Evolutionary conservation across 2,797 vertebrate genomes (phyloP).

Genomic region (Sebastes taczanowskii): DNA sequence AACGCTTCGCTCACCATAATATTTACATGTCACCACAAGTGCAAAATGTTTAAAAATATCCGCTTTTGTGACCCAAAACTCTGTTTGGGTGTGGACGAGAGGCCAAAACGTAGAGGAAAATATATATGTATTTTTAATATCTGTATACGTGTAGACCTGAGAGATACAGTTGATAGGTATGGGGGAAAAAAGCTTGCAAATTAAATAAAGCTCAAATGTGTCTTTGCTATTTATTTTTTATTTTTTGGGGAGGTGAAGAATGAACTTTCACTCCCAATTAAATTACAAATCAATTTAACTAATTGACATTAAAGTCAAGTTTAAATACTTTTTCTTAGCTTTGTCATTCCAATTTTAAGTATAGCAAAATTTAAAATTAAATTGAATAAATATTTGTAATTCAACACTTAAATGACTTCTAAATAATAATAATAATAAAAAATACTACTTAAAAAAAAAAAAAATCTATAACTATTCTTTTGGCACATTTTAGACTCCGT

Average conservation of each 20-base stretch:
- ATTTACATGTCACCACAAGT: too few species aligned
- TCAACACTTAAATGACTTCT: background rate
- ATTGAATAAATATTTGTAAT: background rate
- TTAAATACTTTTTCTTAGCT: too few species aligned
- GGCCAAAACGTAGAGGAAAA: too few species aligned
- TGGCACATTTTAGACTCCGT: constrained; percentile 1
- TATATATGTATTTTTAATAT: too few species aligned
- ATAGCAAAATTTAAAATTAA: background rate
- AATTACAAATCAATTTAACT: background rate
- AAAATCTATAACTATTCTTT: background rate
- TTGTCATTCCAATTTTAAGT: background rate
- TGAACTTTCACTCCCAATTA: background rate
- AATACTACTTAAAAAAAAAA: too few species aligned
- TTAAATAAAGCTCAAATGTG: background rate
- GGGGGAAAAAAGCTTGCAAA: background rate
- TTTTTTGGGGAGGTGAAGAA: background rate
- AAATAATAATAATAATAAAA: too few species aligned
- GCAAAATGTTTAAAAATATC: too few species aligned
- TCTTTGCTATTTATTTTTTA: background rate
- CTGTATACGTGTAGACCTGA: too few species aligned
- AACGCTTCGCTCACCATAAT: too few species aligned
- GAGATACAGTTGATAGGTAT: background rate
- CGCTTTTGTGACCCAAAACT: too few species aligned
- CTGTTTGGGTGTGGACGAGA: too few species aligned
- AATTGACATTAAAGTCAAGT: background rate